These are phyloP conservation scores for Nilaparvata lugens DNA, from an alignment of 1,140 invertebrate genomes.

Conservation along the genomic window DNA sequence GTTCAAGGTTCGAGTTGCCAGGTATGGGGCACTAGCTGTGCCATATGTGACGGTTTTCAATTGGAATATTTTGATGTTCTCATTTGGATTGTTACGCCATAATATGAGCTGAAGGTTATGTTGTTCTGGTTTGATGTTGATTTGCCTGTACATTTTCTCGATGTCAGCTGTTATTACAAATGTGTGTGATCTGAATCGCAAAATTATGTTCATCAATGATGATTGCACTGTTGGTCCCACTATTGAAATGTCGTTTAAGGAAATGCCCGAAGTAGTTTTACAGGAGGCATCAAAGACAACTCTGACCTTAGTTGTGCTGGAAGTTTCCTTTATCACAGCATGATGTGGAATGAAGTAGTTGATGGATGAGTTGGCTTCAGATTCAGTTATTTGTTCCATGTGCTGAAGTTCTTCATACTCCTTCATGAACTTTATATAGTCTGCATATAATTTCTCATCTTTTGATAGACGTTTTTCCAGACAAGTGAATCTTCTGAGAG, in stretches of 20 bases:
- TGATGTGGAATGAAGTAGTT: constrained; percentile 33
- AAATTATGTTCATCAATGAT: constrained; percentile 23
- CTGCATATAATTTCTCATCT: too few relatives aligned
- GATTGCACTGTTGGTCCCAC: neutral
- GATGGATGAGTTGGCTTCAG: neutral
- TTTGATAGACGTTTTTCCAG: too few relatives aligned
- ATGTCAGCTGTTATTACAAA: constrained; percentile 13
- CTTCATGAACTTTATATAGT: constrained; percentile 32
- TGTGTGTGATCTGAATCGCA: constrained; percentile 20
- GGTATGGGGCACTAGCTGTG: constrained; percentile 28
- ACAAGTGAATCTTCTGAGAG: too few relatives aligned
- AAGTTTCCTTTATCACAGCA: constrained; percentile 25
- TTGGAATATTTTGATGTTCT: constrained; percentile 24
- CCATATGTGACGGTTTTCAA: constrained; percentile 34
- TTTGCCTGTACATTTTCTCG: constrained; percentile 16
- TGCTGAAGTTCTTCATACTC: constrained; percentile 32
- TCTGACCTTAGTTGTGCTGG: constrained; percentile 28
- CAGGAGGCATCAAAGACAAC: constrained; percentile 35
- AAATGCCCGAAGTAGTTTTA: constrained; percentile 26
- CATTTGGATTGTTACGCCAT: constrained; percentile 20
- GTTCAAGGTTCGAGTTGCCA: constrained; percentile 30
- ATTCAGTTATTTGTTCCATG: constrained; percentile 25
- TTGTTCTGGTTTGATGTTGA: constrained; percentile 13
- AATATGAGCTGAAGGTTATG: constrained; percentile 21
- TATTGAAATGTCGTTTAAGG: constrained; percentile 20